phyloP scores from a whole-genome alignment of 2,113 vertebrate genomes.

The Cottus gobio region DNA sequence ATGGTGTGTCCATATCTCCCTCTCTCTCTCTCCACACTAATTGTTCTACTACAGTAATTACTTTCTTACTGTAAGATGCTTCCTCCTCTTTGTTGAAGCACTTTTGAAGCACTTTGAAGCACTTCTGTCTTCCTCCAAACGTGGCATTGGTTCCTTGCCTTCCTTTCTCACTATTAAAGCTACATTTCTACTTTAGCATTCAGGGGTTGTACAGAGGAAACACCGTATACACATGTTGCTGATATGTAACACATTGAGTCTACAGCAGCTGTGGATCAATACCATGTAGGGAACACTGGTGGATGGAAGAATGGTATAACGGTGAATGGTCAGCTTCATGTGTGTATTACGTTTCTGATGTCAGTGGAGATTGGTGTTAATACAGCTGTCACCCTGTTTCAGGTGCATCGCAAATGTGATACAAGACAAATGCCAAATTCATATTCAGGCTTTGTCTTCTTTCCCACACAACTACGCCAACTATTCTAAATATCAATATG shows the following conservation, averaged over 20 bases:
- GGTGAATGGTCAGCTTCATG: not conserved
- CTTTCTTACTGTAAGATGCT: not conserved
- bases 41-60: not conserved
- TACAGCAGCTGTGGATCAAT: not conserved
- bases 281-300: not conserved
- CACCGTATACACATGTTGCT: not conserved
- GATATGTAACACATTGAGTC: not conserved
- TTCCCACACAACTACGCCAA: not conserved
- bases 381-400: not conserved
- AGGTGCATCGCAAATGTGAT: not conserved
- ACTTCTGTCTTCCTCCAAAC: not conserved
- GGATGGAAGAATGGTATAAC: no score
- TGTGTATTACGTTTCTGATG: not conserved
- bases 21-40: not conserved
- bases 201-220: not conserved
- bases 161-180: not conserved
- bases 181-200: not conserved
- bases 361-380: not conserved
- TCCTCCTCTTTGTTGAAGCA: not conserved
- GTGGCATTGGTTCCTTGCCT: not conserved
- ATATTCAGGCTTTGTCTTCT: not conserved
- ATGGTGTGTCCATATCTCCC: constrained; percentile 7
- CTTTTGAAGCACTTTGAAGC: no score
- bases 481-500: constrained; percentile 20
- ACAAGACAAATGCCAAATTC: not conserved